Evolutionary conservation across 1,140 invertebrate species (phyloP), one percentile per base, ranked within the genome.

Genomic region (Hyles vespertilio): DNA sequence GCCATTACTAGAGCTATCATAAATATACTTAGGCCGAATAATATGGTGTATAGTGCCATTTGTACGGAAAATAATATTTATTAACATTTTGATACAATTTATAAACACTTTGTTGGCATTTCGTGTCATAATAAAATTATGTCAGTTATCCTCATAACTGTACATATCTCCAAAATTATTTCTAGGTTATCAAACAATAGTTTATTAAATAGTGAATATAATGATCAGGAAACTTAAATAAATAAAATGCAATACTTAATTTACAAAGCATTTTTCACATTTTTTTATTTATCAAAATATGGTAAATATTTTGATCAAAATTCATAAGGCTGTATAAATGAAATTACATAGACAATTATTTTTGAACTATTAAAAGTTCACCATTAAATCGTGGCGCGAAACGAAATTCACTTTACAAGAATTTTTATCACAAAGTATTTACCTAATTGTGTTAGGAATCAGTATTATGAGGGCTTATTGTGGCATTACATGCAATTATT

Each of bases 41-140:
- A 70, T 65, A 88, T 88, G 10, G 81, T 85, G 59, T 88, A 88
- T 52, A 88, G 67, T 6, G 81, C 84, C 84, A 88, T 88, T 62
- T 65, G 43, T 12, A 40, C 5, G 22, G 9, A 34, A 9, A 11
- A 11, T 44, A 54, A 11, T 33, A 33, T 11, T 49, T 55, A 43
- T 51, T 33, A 36, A 40, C 36, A 40, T 40, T 40, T 40, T 40
- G 36, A 40, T 40, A 40, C 8, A 5, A 40, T 5, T 40, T 40
- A 8, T 40, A 5, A 8, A 5, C 36, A 40, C 8, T 40, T 2
- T 40, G 4, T 40, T 40, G 36, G 8, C 36, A 40, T 40, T 40
- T 22, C 22, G 22, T 22, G 22, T 22, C 22, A 22, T 22, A 22
- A 22, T 22, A 22, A 22, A 22, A 22, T n/a, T n/a, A n/a, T 22